Conservation (phyloP, 2,888 invertebrate genomes). For the Polymixis lichenea region DNA sequence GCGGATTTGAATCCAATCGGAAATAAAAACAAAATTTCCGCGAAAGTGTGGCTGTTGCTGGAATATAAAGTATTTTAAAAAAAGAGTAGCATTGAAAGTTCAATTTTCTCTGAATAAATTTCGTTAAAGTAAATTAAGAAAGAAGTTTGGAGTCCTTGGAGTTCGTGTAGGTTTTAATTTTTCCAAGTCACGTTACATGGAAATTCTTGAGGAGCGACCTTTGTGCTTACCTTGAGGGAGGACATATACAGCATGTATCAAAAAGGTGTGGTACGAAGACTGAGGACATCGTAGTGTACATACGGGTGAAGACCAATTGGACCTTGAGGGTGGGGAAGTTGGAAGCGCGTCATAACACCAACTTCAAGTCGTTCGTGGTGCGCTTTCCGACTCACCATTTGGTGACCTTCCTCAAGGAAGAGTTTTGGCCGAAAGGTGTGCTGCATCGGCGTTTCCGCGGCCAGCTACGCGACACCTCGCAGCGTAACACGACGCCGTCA, state of each 20-base stretch:
- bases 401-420: no score
- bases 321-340: no score
- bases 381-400: no score
- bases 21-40: slow-evolving; percentile 47
- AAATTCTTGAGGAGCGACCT: slow-evolving; percentile 63
- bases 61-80: slow-evolving; percentile 48
- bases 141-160: slow-evolving; percentile 54
- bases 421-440: no score
- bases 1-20: slow-evolving; percentile 40
- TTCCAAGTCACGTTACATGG: slow-evolving; percentile 65
- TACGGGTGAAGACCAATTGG: no score
- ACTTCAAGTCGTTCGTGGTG: no score
- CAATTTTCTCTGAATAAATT: slow-evolving; percentile 50
- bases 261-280: not conserved
- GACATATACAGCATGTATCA: not conserved
- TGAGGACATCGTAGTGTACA: no score
- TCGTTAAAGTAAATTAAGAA: slow-evolving; percentile 54
- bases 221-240: slow-evolving; percentile 55
- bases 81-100: slow-evolving; percentile 40
- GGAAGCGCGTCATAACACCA: no score
- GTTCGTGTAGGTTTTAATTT: slow-evolving; percentile 60
- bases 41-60: slow-evolving; percentile 27
- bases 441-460: no score
- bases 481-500: no score
- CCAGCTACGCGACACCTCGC: no score